Conservation (phyloP, 2,113 vertebrate genomes). For the Mirounga angustirostris region DNA sequence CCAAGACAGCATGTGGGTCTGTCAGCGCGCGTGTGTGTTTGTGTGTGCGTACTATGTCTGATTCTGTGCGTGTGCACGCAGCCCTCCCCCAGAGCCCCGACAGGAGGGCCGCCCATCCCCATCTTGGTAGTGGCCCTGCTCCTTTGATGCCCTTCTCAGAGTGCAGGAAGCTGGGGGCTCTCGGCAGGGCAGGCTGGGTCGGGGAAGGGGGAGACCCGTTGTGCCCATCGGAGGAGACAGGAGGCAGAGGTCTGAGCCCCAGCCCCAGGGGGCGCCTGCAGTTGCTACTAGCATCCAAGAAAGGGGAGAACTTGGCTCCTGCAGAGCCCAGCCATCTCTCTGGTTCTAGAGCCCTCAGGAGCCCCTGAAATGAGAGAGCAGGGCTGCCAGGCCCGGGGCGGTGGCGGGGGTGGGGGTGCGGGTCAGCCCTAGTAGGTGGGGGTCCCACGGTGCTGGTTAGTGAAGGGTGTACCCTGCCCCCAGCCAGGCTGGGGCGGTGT, state of each 20-base stretch:
- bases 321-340: neutral
- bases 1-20: neutral
- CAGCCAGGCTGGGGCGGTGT: neutral
- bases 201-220: neutral
- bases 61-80: neutral
- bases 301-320: neutral
- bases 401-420: neutral
- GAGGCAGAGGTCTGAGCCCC: neutral
- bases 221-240: neutral
- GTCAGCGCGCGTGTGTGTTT: too few relatives aligned
- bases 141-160: neutral
- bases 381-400: too few relatives aligned
- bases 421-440: neutral
- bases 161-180: neutral
- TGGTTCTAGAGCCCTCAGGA: neutral
- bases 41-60: neutral
- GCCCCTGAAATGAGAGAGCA: neutral
- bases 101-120: neutral
- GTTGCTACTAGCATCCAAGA: neutral
- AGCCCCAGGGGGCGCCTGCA: neutral
- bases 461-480: neutral
- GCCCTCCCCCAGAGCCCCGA: neutral
- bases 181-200: neutral
- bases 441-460: neutral
- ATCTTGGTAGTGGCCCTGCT: neutral